Evolutionary conservation across 2,888 invertebrate genomes (phyloP).

Genomic region (Ochropacha duplaris): DNA sequence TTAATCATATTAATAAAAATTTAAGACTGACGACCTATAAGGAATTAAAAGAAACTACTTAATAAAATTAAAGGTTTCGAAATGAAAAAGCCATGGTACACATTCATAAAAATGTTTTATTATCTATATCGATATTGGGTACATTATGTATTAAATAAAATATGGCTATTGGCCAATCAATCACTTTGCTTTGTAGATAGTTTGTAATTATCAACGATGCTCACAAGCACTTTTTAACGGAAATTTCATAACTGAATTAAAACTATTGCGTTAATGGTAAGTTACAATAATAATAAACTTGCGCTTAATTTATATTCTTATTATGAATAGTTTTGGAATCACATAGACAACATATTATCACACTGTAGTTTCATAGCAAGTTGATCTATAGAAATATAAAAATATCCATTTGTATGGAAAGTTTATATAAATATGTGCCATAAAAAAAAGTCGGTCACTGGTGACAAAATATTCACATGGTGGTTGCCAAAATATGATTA

Average conservation of each 20-base stretch:
- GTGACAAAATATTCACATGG: background rate
- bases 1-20: too few relatives aligned
- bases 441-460: background rate
- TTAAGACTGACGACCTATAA: background rate
- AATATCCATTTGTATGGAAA: background rate
- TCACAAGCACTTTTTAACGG: conserved; percentile 21
- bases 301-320: conserved; percentile 38
- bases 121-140: conserved; percentile 57
- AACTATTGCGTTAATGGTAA: background rate
- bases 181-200: conserved; percentile 29
- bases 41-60: too few relatives aligned
- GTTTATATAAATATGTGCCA: background rate
- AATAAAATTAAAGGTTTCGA: background rate
- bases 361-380: conserved; percentile 46
- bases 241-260: conserved; percentile 13
- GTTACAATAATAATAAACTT: conserved; percentile 28
- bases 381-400: conserved; percentile 7
- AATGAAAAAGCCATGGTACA: conserved; percentile 27
- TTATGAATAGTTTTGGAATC: conserved; percentile 28
- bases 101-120: conserved; percentile 71
- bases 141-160: conserved; percentile 39
- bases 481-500: background rate
- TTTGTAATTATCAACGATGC: conserved; percentile 21
- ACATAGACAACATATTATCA: conserved; percentile 26
- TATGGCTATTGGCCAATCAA: conserved; percentile 41